A percentile compares a stretch with the other conserved stretches of the same genome.
phyloP scores from a whole-genome alignment of 2,797 vertebrate genomes.

The Sciaenops ocellatus region DNA sequence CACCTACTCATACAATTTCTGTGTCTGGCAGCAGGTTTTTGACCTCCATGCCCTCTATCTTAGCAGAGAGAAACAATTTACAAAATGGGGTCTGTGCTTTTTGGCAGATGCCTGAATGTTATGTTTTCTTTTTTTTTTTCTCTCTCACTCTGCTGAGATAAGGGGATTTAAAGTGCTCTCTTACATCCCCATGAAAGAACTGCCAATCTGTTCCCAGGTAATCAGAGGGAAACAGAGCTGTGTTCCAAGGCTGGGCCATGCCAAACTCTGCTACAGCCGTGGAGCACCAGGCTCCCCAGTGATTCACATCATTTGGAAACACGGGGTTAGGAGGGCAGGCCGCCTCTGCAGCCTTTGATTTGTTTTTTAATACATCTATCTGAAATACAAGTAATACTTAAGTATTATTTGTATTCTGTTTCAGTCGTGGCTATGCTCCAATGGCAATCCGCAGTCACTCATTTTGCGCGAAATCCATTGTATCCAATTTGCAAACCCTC shows the following conservation, averaged over 20 bases:
- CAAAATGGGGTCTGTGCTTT: slow-evolving; percentile 72
- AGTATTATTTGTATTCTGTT: slow-evolving; percentile 58
- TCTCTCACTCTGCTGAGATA: slow-evolving; percentile 71
- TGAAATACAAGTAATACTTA: slow-evolving; percentile 46
- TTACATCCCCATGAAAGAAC: slow-evolving; percentile 77
- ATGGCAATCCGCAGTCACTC: slow-evolving; percentile 44
- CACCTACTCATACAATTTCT: slow-evolving; percentile 55
- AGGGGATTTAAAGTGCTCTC: slow-evolving; percentile 78
- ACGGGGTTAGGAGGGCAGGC: slow-evolving; percentile 42
- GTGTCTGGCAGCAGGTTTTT: slow-evolving; percentile 69
- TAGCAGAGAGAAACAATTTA: slow-evolving; percentile 70
- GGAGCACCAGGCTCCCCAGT: slow-evolving; percentile 48
- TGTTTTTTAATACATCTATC: slow-evolving; percentile 58
- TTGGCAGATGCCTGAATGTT: slow-evolving; percentile 72
- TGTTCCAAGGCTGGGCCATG: slow-evolving; percentile 68
- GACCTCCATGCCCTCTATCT: slow-evolving; percentile 57
- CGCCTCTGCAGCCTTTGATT: slow-evolving; percentile 60
- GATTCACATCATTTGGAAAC: slow-evolving; percentile 61
- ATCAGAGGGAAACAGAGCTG: slow-evolving; percentile 77
- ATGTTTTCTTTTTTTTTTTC: slow-evolving; percentile 37
- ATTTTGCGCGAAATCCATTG: slow-evolving; percentile 69
- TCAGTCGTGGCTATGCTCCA: slow-evolving; percentile 52
- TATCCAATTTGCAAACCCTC: slow-evolving; percentile 72
- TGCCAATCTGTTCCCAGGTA: slow-evolving; percentile 84
- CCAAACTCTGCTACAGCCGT: slow-evolving; percentile 57